Percentiles rank a stretch among this genome's conserved stretches.
These are phyloP conservation scores for Tetropium fuscum DNA, from an alignment of 2,888 invertebrate genomes.

Conservation along the genomic window DNA sequence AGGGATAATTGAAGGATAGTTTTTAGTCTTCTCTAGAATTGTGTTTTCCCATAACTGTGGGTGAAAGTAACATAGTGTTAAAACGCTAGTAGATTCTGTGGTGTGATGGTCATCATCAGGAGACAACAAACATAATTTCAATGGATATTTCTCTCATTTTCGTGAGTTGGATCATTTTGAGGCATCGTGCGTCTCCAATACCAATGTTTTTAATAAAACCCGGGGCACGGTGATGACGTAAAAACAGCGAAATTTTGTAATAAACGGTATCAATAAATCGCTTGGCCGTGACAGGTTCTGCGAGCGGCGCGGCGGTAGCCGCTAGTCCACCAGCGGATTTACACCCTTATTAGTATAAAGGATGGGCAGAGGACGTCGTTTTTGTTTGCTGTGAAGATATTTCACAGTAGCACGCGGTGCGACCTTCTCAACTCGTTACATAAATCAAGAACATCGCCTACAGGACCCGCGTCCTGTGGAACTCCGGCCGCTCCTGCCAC, in stretches of 20 bases:
- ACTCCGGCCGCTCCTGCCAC: slow-evolving; percentile 34
- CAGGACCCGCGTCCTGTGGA: slow-evolving; percentile 45
- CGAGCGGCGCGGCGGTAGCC: slow-evolving; percentile 34
- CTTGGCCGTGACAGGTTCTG: slow-evolving; percentile 47
- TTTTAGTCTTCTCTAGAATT: too few relatives aligned
- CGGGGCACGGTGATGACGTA: slow-evolving; percentile 21
- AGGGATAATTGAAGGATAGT: background rate
- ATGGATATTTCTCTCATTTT: too few relatives aligned
- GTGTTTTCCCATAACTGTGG: too few relatives aligned
- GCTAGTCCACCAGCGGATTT: slow-evolving; percentile 44
- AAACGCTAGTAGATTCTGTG: too few relatives aligned
- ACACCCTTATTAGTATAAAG: slow-evolving; percentile 54
- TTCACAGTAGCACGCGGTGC: slow-evolving; percentile 48
- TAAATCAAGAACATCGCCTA: slow-evolving; percentile 50
- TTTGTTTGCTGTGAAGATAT: slow-evolving; percentile 51
- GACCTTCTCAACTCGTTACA: slow-evolving; percentile 46
- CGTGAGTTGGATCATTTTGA: too few relatives aligned
- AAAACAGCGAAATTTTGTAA: slow-evolving; percentile 46
- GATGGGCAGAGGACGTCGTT: slow-evolving; percentile 49
- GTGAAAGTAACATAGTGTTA: too few relatives aligned
- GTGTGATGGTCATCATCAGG: too few relatives aligned
- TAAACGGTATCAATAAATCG: slow-evolving; percentile 58
- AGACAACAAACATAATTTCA: too few relatives aligned
- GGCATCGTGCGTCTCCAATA: slow-evolving; percentile 18
- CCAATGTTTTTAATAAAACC: slow-evolving; percentile 37